Base-by-base conservation (phyloP, 2,113 vertebrate species). In the Pachyramphus minor region DNA sequence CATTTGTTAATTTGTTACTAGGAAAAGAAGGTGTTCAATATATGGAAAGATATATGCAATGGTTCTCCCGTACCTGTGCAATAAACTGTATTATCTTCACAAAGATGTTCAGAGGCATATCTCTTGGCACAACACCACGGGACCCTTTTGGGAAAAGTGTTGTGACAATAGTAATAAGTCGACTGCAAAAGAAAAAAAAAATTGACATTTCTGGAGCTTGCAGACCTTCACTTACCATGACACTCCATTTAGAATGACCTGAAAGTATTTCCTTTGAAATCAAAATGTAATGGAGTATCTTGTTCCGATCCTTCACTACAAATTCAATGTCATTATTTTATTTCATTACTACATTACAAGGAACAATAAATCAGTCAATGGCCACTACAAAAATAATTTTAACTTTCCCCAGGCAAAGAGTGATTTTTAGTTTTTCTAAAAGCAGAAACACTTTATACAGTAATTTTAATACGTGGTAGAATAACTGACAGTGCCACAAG, bases 51-150 rank as follows among this genome's bases (percentile, higher is more conserved):
- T 4, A 49, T 1, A 63, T 16, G 37, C 50, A 49, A 49, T 20
- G 23, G 5, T 25, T 86, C 60, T 88, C 27, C 47, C 79, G 82
- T 97, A 99, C 99, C 99, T 99, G 99, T 90, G 99, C 99, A 95
- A 99, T 99, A 97, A 99, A 99, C 97, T 99, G 99, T 97, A 99
- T 99, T 87, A 99, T 99, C 97, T 99, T 99, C 97, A 99, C 99
- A 81, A 99, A 99, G 94, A 99, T 99, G 94, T 99, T 99, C 25
- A 99, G 98, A 44, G 99, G 99, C 99, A 99, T 99, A 96, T 99
- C 99, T 95, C 99, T 98, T 72, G 99, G 99, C 25, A 99, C 99
- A 35, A 99, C 99, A 63, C 99, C 99, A 8, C 99, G 99, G 80
- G 99, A 99, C 44, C 99, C 99, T 98, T 99, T 99, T 52, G 99